phyloP scores from a whole-genome alignment of 2,888 invertebrate species.

The Cheilosia vernalis region DNA sequence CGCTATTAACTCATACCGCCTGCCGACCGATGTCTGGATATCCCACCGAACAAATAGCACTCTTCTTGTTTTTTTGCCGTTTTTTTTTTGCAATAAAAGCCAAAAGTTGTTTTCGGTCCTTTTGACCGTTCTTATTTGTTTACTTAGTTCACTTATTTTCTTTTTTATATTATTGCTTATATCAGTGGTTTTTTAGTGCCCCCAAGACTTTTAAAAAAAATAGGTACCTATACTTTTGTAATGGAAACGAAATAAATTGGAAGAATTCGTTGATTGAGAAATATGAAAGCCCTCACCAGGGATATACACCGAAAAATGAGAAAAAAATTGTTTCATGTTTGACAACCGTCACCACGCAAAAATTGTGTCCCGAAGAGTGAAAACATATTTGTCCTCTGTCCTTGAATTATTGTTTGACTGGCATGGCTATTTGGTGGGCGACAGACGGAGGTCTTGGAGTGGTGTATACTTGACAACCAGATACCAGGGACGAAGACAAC shows the following conservation, averaged over 20 bases:
- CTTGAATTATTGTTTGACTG: constrained; percentile 37
- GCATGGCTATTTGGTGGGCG: background rate
- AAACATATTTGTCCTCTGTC: constrained; percentile 40
- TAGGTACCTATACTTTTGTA: constrained; percentile 44
- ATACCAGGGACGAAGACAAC: constrained; percentile 24
- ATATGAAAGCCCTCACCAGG: constrained; percentile 33
- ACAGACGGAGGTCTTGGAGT: background rate
- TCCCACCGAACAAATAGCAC: constrained; percentile 3
- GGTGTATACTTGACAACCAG: constrained; percentile 25
- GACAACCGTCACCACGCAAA: constrained; percentile 21
- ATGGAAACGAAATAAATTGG: constrained; percentile 57
- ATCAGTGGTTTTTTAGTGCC: background rate
- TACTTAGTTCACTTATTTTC: constrained; percentile 14
- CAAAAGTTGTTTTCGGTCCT: constrained; percentile 35
- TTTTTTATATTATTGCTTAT: background rate
- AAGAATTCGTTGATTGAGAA: constrained; percentile 59
- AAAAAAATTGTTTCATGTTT: constrained; percentile 30
- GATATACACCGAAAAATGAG: background rate
- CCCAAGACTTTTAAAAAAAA: constrained; percentile 36
- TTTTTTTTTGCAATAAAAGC: constrained; percentile 37
- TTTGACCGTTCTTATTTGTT: constrained; percentile 35
- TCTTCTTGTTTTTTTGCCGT: background rate
- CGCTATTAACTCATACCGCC: background rate
- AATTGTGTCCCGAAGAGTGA: background rate
- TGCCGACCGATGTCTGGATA: constrained; percentile 14